These are phyloP conservation scores for Callionymus lyra DNA, from an alignment of 2,113 vertebrate species.

Conservation along the genomic window DNA sequence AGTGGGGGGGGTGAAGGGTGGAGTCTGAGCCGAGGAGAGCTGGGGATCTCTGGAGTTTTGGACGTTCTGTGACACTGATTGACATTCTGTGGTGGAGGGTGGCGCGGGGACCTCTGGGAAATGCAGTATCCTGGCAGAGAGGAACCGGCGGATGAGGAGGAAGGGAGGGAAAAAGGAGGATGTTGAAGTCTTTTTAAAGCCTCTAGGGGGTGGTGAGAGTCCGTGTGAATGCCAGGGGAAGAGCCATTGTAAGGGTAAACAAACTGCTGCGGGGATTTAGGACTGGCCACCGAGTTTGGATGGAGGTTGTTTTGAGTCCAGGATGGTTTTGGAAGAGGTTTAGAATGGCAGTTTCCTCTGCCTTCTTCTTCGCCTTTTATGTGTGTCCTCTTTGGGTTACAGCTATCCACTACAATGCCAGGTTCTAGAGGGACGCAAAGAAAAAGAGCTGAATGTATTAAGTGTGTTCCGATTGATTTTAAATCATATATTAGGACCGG, in stretches of 20 bases:
- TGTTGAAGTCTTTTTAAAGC: slow-evolving; percentile 51
- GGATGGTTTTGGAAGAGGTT: slow-evolving; percentile 33
- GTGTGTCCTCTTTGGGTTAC: slow-evolving; percentile 36
- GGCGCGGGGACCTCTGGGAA: slow-evolving; percentile 53
- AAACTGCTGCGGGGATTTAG: slow-evolving; percentile 43
- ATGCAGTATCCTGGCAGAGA: slow-evolving; percentile 37
- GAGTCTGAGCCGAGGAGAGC: slow-evolving; percentile 42
- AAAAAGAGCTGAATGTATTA: not conserved
- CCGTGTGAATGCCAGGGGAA: slow-evolving; percentile 29
- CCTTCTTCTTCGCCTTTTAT: slow-evolving; percentile 43
- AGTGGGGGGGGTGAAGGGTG: slow-evolving; percentile 44
- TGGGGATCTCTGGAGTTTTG: slow-evolving; percentile 54
- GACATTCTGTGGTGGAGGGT: slow-evolving; percentile 46
- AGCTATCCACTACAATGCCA: slow-evolving; percentile 31
- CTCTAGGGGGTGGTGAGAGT: slow-evolving; percentile 43
- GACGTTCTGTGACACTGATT: slow-evolving; percentile 59
- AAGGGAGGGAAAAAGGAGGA: slow-evolving; percentile 36
- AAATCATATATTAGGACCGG: not conserved
- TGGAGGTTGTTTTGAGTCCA: slow-evolving; percentile 41
- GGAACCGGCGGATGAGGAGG: slow-evolving; percentile 34
- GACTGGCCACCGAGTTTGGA: slow-evolving; percentile 36
- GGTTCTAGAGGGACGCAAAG: slow-evolving; percentile 24
- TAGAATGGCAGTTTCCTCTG: slow-evolving; percentile 38
- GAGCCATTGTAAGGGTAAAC: slow-evolving; percentile 56
- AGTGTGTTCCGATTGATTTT: not conserved